phyloP scores from a whole-genome alignment of 2,888 invertebrate species.

The Nomada ferruginata region DNA sequence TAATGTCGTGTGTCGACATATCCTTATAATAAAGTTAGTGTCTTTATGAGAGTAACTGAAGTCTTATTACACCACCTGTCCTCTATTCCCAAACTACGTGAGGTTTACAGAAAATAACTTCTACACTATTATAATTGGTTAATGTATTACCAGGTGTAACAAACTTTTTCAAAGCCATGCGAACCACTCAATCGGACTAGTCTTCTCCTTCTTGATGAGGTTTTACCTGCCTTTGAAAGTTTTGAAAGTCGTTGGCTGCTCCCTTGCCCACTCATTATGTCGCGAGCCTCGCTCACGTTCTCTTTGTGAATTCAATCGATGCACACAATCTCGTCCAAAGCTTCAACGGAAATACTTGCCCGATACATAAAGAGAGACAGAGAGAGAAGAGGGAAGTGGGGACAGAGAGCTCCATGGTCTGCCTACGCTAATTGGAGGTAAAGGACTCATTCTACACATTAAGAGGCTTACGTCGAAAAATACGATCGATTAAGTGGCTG shows the following conservation, averaged over 20 bases:
- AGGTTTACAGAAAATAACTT: too few species aligned
- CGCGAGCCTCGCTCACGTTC: slow-evolving; percentile 23
- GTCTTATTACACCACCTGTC: too few species aligned
- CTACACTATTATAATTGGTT: too few species aligned
- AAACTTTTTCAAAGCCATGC: slow-evolving; percentile 1
- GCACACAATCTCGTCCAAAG: slow-evolving; percentile 75
- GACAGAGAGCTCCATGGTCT: slow-evolving; percentile 9
- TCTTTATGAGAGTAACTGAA: too few species aligned
- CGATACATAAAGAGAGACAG: slow-evolving; percentile 58
- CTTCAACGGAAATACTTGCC: slow-evolving; percentile 70
- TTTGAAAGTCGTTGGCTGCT: slow-evolving; percentile 21
- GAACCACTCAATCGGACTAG: background rate
- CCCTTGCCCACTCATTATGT: slow-evolving; percentile 22
- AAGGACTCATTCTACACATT: slow-evolving; percentile 57
- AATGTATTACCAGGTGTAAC: too few species aligned
- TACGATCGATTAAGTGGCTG: slow-evolving; percentile 63
- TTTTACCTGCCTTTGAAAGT: slow-evolving; percentile 30
- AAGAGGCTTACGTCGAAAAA: slow-evolving; percentile 64
- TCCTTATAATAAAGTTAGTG: too few species aligned
- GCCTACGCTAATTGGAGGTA: slow-evolving; percentile 59
- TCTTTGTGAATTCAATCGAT: slow-evolving; percentile 76
- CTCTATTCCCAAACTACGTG: too few species aligned
- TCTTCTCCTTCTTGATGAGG: background rate
- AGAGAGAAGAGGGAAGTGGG: background rate
- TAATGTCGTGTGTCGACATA: too few species aligned